Evolutionary conservation across 2,113 vertebrate genomes (phyloP), one percentile per base, ranked within the genome.

Genomic region (Irena cyanogastra): DNA sequence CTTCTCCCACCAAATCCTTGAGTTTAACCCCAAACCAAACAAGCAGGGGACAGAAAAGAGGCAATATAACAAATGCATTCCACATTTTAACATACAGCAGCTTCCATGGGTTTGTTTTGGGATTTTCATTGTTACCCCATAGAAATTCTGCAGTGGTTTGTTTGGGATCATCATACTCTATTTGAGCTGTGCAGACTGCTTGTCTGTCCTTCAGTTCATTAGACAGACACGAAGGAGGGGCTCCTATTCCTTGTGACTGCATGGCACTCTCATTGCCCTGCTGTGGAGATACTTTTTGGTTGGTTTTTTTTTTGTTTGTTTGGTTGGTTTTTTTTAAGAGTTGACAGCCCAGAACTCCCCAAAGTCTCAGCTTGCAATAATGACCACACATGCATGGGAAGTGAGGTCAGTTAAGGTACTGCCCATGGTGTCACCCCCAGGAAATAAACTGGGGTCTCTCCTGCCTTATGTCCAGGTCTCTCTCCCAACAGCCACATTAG

Each of bases 321-420:
- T 14, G 47, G 7, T 13, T 23, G 23, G 16, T 41, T 41, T 52
- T 45, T 77, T 81, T 60, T 13, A 65, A 49, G 53, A 20, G 20
- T 7, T 85, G 63, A 44, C 35, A 70, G 20, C 42, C 16, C 70
- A 66, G 30, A 79, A n/a, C 15, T 76, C 30, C 74, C 41, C 74
- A 22, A 1, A 52, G 18, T 56, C n/a, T 89, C 69, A 65, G 12
- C 49, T 33, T 65, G 45, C n/a, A 70, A 0, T 39, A 50, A 61
- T 4, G 18, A 37, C 45, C 23, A 8, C 28, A 27, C 3, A 0
- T 24, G 30, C 8, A 3, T 1, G 11, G 47, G 26, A 21, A 4
- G 0, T 6, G 35, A 72, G n/a, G 15, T 28, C n/a, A 60, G 45
- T 53, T 19, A 27, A 13, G 22, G 45, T 19, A 30, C 50, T 65